These are phyloP conservation scores for Sphenodon punctatus DNA, from an alignment of 2,797 vertebrate genomes.

Conservation along the genomic window DNA sequence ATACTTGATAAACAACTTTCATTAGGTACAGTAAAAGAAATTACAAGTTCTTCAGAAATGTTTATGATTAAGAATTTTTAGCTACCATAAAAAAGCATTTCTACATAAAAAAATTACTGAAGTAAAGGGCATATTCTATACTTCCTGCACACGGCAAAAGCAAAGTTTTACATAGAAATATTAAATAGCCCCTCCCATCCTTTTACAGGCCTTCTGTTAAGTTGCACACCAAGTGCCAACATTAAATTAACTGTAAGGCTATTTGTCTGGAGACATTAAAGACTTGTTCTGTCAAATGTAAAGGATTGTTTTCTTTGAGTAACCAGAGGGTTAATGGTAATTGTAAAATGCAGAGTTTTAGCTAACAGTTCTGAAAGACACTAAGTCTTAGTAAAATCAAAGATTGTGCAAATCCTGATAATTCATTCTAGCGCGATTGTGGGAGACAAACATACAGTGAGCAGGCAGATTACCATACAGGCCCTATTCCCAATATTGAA, in stretches of 20 bases:
- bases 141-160: constrained; percentile 94
- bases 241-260: constrained; percentile 92
- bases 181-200: constrained; percentile 82
- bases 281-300: constrained; percentile 78
- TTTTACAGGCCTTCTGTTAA: constrained; percentile 76
- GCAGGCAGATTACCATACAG: constrained; percentile 68
- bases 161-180: constrained; percentile 90
- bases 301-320: constrained; percentile 57
- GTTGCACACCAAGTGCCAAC: constrained; percentile 78
- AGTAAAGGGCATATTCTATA: constrained; percentile 84
- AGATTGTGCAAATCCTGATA: constrained; percentile 73
- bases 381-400: constrained; percentile 39
- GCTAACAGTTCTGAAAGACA: constrained; percentile 63
- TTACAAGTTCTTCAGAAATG: constrained; percentile 84
- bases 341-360: constrained; percentile 63
- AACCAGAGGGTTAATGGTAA: constrained; percentile 55
- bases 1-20: constrained; percentile 89
- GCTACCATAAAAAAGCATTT: constrained; percentile 85
- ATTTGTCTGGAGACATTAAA: constrained; percentile 84
- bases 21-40: constrained; percentile 82
- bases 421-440: constrained; percentile 66
- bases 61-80: constrained; percentile 84
- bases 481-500: constrained; percentile 65
- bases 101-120: constrained; percentile 87
- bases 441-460: constrained; percentile 78